A percentile compares a stretch with the other conserved stretches of the same genome.
Evolutionary conservation across 2,888 invertebrate species (phyloP).

Genomic region (Chelonus formosanus): DNA sequence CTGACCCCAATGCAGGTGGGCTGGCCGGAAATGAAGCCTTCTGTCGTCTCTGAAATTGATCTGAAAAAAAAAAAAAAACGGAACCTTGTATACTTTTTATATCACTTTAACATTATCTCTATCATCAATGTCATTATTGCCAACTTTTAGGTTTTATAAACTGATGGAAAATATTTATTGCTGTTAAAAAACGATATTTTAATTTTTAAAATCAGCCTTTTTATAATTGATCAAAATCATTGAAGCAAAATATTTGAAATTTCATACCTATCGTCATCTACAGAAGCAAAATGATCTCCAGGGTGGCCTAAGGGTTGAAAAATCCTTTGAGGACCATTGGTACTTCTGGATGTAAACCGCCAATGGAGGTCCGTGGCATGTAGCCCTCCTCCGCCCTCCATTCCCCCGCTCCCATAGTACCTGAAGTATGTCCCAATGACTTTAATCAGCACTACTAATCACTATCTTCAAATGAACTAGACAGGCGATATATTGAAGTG

Average conservation of each 20-base stretch:
- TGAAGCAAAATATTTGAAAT: background rate
- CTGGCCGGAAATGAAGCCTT: conserved; percentile 56
- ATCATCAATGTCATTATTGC: too few species aligned
- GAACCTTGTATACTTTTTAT: too few species aligned
- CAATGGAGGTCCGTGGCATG: conserved; percentile 64
- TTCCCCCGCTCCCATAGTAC: conserved; percentile 65
- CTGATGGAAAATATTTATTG: too few species aligned
- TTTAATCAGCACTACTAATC: conserved; percentile 10
- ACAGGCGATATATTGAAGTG: conserved; percentile 12
- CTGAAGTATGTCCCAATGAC: conserved; percentile 41
- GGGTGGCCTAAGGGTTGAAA: conserved; percentile 43
- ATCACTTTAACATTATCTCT: too few species aligned
- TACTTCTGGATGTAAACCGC: conserved; percentile 51
- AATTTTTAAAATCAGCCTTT: too few species aligned
- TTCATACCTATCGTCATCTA: conserved; percentile 51
- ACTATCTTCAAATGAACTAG: conserved; percentile 7
- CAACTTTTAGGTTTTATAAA: too few species aligned
- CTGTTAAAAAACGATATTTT: too few species aligned
- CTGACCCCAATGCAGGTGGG: conserved; percentile 56
- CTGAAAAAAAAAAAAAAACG: conserved; percentile 32
- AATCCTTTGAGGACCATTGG: conserved; percentile 48
- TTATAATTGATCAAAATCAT: too few species aligned
- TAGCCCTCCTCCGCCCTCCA: conserved; percentile 65
- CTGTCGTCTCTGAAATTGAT: conserved; percentile 46
- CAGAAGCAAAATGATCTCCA: conserved; percentile 38